Evolutionary conservation across 2,113 vertebrate genomes (phyloP).

Genomic region (Axis porcinus): DNA sequence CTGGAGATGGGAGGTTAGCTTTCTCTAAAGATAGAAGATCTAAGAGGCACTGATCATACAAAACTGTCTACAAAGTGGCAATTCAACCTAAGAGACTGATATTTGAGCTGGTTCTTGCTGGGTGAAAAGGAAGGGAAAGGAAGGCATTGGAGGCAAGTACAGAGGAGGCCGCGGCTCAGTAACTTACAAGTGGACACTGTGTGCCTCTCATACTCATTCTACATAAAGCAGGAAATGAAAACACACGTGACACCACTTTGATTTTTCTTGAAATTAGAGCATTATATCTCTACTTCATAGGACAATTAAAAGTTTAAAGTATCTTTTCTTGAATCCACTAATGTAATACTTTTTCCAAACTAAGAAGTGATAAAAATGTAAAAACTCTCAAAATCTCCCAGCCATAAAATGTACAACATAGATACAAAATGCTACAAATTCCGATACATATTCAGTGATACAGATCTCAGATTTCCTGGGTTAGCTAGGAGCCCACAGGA

Average conservation of each 20-base stretch:
- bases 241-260: not conserved
- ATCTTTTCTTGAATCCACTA: not conserved
- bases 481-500: not conserved
- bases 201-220: not conserved
- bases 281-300: not conserved
- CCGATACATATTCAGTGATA: not conserved
- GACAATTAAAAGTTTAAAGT: not conserved
- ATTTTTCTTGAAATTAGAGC: not conserved
- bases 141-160: not conserved
- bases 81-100: not conserved
- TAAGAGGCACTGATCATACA: not conserved
- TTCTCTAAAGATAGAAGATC: not conserved
- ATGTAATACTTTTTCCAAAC: not conserved
- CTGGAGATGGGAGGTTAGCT: not conserved
- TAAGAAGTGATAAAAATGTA: constrained; percentile 20
- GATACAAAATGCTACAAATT: not conserved
- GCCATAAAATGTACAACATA: not conserved
- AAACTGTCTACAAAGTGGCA: not conserved
- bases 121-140: not conserved
- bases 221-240: not conserved
- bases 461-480: not conserved
- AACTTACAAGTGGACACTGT: not conserved
- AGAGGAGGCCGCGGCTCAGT: not conserved
- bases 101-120: not conserved
- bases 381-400: not conserved